These are phyloP conservation scores for Lates calcarifer DNA, from an alignment of 2,113 vertebrate species.

Conservation along the genomic window DNA sequence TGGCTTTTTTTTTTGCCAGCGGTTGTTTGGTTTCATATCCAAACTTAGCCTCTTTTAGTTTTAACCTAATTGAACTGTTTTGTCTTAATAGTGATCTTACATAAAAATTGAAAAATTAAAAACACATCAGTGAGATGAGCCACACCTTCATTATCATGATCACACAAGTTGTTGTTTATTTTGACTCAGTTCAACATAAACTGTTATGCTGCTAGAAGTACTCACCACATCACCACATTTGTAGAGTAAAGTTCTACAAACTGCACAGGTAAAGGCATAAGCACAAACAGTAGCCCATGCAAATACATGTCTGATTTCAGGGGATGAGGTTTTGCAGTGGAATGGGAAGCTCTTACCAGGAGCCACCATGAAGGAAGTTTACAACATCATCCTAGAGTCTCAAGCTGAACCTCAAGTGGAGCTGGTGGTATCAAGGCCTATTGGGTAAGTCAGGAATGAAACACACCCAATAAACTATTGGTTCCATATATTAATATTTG, in stretches of 20 bases:
- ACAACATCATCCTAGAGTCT: conserved; percentile 99
- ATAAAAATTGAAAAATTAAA: too few relatives aligned
- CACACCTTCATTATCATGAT: too few relatives aligned
- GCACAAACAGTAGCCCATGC: neutral
- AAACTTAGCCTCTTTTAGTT: too few relatives aligned
- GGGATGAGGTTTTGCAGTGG: conserved; percentile 99
- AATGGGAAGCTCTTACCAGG: conserved; percentile 97
- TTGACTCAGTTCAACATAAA: neutral
- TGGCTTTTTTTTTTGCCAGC: too few relatives aligned
- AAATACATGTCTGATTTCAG: conserved; percentile 75
- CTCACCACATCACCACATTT: neutral
- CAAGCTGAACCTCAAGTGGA: conserved; percentile 98
- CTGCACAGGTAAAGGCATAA: neutral
- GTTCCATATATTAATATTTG: neutral
- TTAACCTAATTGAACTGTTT: too few relatives aligned
- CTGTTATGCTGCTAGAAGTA: neutral
- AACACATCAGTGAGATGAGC: too few relatives aligned
- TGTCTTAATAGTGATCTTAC: too few relatives aligned
- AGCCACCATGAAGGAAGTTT: conserved; percentile 99
- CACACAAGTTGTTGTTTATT: too few relatives aligned
- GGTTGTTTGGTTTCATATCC: too few relatives aligned
- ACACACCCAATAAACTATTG: neutral
- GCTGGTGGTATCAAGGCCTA: conserved; percentile 98
- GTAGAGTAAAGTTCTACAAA: too few relatives aligned
- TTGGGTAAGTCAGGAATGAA: conserved; percentile 90